Evolutionary conservation across 2,797 vertebrate genomes (phyloP), one percentile per base, ranked within the genome.

Genomic region (Choloepus didactylus): DNA sequence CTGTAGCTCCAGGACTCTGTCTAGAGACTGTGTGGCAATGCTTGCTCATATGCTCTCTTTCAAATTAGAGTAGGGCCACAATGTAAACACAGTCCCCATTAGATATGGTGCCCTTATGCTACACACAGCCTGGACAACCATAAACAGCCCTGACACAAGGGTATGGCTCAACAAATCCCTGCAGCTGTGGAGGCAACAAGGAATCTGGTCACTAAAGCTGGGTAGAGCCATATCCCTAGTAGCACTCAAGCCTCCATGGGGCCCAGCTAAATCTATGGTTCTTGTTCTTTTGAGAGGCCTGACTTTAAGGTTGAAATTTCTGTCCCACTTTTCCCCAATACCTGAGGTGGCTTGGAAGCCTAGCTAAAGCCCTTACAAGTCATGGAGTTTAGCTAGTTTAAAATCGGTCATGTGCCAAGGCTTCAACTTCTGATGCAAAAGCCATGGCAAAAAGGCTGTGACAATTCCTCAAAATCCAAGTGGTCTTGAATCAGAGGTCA

Each of bases 301-400:
- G 54, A 60, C 66, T 66, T 54, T 56, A 67, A 69, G 7, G 41
- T 35, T 81, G 80, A 19, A 46, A 82, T 75, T 83, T 92, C 51
- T 92, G n/a, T 81, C 73, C n/a, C 46, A 90, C 18, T 72, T 85
- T 88, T 72, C 51, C 60, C 93, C 73, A 62, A 60, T 44, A 88
- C 2, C 0, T 87, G 60, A 96, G 51, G 93, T 69, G 31, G 76
- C 80, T 46, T 84, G 54, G 59, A 91, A 88, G 38, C 79, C 76
- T 87, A 93, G 86, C 29, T 79, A 72, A 94, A 89, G 49, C 21
- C 69, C 70, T 80, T 89, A 75, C 38, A 91, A 81, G 27, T 80
- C 79, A 84, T 29, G n/a, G 62, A 4, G 14, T 19, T 72, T 66
- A 83, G 90, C 64, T 56, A 83, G 31, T 79, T 94, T 91, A 77